phyloP scores from a whole-genome alignment of 2,797 vertebrate genomes.

The Gadopsis bispinosus region DNA sequence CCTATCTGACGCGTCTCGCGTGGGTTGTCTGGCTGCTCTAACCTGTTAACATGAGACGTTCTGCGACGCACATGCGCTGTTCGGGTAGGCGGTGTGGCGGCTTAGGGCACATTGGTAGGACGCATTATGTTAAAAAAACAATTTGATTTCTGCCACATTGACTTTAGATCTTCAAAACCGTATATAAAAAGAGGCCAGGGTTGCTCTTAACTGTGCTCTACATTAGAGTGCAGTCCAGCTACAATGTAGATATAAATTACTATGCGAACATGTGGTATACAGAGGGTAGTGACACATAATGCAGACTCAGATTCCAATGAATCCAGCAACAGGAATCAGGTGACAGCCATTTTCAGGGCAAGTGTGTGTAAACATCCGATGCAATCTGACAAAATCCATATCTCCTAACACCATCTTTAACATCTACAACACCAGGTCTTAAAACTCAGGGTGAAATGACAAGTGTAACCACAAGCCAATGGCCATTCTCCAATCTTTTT shows the following conservation, averaged over 20 bases:
- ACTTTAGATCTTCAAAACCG: not conserved
- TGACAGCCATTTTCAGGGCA: constrained; percentile 17
- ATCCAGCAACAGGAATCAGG: constrained; percentile 24
- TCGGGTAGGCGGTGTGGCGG: too few species aligned
- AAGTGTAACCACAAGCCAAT: constrained; percentile 58
- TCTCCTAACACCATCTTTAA: too few species aligned
- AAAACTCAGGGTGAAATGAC: constrained; percentile 49
- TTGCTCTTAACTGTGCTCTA: not conserved
- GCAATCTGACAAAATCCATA: constrained; percentile 28
- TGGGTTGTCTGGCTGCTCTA: too few species aligned
- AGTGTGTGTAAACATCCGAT: not conserved
- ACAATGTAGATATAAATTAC: not conserved
- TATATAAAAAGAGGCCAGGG: not conserved
- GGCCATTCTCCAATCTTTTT: constrained; percentile 53
- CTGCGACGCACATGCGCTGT: too few species aligned
- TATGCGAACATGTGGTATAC: not conserved
- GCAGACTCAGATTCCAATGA: constrained; percentile 14
- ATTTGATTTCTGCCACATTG: not conserved
- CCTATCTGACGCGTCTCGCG: too few species aligned
- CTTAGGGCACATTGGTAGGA: not conserved
- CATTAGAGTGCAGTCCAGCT: not conserved
- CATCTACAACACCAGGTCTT: constrained; percentile 35
- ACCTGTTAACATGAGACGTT: too few species aligned
- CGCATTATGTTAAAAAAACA: not conserved
- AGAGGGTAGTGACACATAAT: not conserved